Base-by-base conservation (phyloP, 1,140 invertebrate genomes). In the Branchinecta lindahli region DNA sequence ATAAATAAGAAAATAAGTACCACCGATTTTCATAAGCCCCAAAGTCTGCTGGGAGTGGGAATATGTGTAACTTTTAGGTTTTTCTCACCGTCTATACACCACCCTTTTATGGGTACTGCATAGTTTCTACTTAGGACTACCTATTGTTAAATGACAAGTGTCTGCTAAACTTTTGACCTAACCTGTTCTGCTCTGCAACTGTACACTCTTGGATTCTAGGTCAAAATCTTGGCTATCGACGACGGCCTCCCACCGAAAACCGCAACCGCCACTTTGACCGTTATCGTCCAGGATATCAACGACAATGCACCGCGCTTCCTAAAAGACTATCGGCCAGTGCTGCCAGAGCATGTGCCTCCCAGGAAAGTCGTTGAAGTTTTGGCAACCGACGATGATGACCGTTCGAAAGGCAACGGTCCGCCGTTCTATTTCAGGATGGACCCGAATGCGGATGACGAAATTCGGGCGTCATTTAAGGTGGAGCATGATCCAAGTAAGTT, bases 201-300 rank as follows among this genome's bases (percentile, higher is more conserved):
- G 33, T 1, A 33, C 5, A 33, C 5, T 33, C 33, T 33, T 33
- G 33, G 5, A 33, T 33, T 75, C 33, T 72, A 84, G 80, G 89
- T 96, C 2, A 94, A 94, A 83, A 95, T 97, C 73, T 82, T 96
- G 74, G 94, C 93, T 0, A 94, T 95, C 76, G 94, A 97, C 78
- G 92, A 96, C 79, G 94, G 92, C 21, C 86, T 90, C 18, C 94
- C 94, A 8, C 87, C 93, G 0, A 91, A 92, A 80, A 98, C 94
- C 7, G 94, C 95, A 6, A 96, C 94, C 3, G 94, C 94, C 0
- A 97, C 93, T 2, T 81, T 98, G 18, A 94, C 91, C 0, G 91
- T 98, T 0, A 91, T 94, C 71, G 92, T 98, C 0, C 89, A 91
- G 77, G 95, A 98, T 76, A 94, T 98, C 70, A 98, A 98, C 79